Evolutionary conservation across 2,888 invertebrate genomes (phyloP), one percentile per base, ranked within the genome.

Genomic region (Argyresthia goedartella): DNA sequence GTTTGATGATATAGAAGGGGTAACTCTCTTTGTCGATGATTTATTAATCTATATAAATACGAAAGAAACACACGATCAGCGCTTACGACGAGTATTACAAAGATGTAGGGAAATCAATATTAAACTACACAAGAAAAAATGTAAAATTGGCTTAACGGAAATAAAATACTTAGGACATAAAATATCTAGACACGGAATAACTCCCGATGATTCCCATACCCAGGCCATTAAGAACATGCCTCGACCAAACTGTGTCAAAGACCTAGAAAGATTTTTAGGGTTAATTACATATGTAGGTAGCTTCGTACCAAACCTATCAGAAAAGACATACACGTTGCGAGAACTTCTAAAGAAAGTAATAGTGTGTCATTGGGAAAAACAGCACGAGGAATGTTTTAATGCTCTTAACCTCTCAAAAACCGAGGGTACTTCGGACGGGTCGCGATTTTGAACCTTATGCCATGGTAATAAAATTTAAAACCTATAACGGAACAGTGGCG

Each of bases 261-360:
- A 59, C 33, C 8, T 60, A 1, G 57, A 60, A 49, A 41, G 59
- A 35, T 60, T 61, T n/a, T n/a, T n/a, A n/a, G n/a, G n/a, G n/a
- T n/a, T n/a, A n/a, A n/a, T n/a, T n/a, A n/a, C n/a, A n/a, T 53
- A 50, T 61, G 49, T 60, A 11, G 50, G 57, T 35, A 57, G 48
- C 14, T 62, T 61, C 42, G 57, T 62, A 39, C 56, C 57, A 0
- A 59, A 60, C 41, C 52, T 63, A 2, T 61, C 61, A 8, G 58
- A 58, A 11, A 55, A 56, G 51, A 61, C 60, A 0, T 13, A 13
- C 1, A 14, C 25, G 4, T 47, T 62, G 8, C 50, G 62, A 36
- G 56, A 61, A 43, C 47, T 63, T 14, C 54, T 60, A 39, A 57
- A 51, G 14, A 43, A 51, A 42, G 51, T 35, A 15, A 13, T 25